Conservation (phyloP, 64 coral and sea anemone genomes). For the Actinia tenebrosa region DNA sequence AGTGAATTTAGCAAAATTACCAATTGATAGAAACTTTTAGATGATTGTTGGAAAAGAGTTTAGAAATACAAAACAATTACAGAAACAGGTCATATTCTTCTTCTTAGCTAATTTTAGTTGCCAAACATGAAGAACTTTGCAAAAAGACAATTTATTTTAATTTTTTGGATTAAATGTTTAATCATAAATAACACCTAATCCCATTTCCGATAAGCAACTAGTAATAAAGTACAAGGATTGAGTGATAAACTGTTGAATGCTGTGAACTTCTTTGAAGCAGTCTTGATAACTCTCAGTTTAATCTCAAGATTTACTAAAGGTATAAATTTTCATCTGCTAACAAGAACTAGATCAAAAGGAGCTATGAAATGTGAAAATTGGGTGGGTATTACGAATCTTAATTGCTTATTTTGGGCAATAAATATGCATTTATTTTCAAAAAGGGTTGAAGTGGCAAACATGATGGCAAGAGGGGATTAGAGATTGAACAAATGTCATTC, state of each 20-base stretch:
- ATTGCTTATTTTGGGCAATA: no score
- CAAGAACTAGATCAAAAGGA: no score
- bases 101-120: not conserved
- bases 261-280: no score
- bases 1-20: not conserved
- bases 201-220: not conserved
- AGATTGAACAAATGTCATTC: no score
- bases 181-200: not conserved
- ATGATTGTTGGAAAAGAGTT: not conserved
- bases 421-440: no score
- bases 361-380: no score
- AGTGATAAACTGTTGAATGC: not conserved
- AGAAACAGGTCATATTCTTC: not conserved
- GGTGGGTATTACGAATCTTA: no score
- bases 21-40: not conserved
- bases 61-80: not conserved
- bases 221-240: not conserved
- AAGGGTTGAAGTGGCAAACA: no score
- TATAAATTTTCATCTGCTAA: no score
- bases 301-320: no score
- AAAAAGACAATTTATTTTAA: not conserved
- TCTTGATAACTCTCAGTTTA: no score
- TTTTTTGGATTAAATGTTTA: not conserved
- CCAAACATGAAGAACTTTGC: not conserved
- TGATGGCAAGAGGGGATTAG: no score